Evolutionary conservation across 2,113 vertebrate genomes (phyloP), one percentile per base, ranked within the genome.

Genomic region (Lanius collurio): DNA sequence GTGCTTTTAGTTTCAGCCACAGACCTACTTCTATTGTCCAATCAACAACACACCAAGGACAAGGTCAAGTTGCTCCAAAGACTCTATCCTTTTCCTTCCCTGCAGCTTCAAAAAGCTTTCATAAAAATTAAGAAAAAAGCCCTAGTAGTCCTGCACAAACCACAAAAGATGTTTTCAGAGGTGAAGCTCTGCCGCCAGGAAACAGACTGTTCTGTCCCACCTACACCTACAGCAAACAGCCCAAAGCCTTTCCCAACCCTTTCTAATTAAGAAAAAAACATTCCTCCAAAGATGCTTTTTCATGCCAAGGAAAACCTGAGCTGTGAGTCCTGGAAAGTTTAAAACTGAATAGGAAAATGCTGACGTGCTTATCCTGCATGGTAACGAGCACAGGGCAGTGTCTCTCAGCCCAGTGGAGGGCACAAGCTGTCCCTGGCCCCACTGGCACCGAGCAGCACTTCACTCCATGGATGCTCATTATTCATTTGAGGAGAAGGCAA

Each of bases 261-360:
- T 96, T 84, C 95, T 90, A 92, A 96, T 95, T 88, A 92, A 88
- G 90, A 86, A 91, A 79, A 77, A 87, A 79, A 10, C 50, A 78
- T 39, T 88, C 76, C 57, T 90, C 62, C 69, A 71, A 88, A 92
- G 80, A 60, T 0, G 2, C 41, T 81, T 93, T 75, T 90, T 57
- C 65, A 84, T 76, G 94, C 93, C 93, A 94, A 94, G 90, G 93
- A 96, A 97, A 97, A 96, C 95, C 93, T 90, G 88, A 96, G 96
- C 86, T 96, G 42, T 77, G 93, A 94, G 86, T 83, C 85, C 87
- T 90, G 94, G 79, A 92, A 96, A 88, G 93, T 80, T 63, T 94
- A 89, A 83, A 94, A 83, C 80, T 94, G 49, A 56, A 64, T 46
- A 93, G 92, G 90, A 95, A 93, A 93, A 94, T 53, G 79, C 95